phyloP scores from a whole-genome alignment of 2,888 invertebrate species.

The Bellardia pandia region DNA sequence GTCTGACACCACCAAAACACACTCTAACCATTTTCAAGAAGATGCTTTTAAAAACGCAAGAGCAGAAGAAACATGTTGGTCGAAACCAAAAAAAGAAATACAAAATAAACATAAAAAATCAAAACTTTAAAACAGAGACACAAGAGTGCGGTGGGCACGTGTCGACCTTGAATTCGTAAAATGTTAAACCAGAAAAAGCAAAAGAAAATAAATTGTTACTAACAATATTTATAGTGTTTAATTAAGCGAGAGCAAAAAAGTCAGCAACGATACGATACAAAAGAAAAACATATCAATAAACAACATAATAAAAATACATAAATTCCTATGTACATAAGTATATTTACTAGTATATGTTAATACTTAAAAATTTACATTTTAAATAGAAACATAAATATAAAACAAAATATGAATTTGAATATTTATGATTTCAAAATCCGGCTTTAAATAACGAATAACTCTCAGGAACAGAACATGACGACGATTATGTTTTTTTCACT shows the following conservation, averaged over 20 bases:
- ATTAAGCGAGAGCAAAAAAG: not conserved
- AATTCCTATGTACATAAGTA: not conserved
- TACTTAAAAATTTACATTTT: not conserved
- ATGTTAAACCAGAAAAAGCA: constrained; percentile 69
- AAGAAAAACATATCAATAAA: constrained; percentile 13
- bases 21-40: constrained; percentile 39
- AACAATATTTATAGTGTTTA: constrained; percentile 28
- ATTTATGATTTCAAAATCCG: constrained; percentile 1
- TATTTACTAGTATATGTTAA: not conserved
- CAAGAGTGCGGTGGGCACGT: constrained; percentile 57
- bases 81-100: constrained; percentile 20
- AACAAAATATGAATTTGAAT: constrained; percentile 1
- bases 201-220: constrained; percentile 65
- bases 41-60: constrained; percentile 41
- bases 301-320: not conserved
- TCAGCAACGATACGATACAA: not conserved
- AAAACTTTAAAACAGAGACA: constrained; percentile 23
- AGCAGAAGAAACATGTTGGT: constrained; percentile 42
- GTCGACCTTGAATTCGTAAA: constrained; percentile 76
- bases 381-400: not conserved
- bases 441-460: not conserved
- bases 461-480: not conserved
- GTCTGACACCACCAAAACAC: constrained; percentile 59
- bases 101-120: not conserved
- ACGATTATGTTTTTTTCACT: no score